Evolutionary conservation across 2,113 vertebrate genomes (phyloP), one percentile per base, ranked within the genome.

Genomic region (Nematolebias whitei): DNA sequence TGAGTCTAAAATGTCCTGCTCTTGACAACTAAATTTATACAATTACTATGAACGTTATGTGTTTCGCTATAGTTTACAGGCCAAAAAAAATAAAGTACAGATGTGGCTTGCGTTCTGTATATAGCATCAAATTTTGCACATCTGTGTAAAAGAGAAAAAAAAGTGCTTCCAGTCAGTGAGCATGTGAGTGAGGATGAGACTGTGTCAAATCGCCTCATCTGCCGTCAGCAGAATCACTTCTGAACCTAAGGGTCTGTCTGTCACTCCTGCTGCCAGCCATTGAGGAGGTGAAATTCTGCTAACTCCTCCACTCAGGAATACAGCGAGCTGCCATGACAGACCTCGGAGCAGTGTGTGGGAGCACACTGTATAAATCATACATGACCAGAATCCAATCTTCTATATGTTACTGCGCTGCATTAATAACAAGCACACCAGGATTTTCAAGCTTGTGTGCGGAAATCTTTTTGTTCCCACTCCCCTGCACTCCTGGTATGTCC

Each of bases 121-220:
- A 23, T 20, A 22, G 19, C 26, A 41, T 52, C 19, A 55, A 48
- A 45, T 44, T 26, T 35, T 54, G 54, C 49, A 58, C 61, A 69
- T 72, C 35, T 77, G 71, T 35, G 54, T 20, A 13, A 54, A 57
- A 48, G 22, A 8, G 9, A 35, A 35, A 41, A 78, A 70, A 53
- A 63, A 18, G 45, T 67, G 57, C 69, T 74, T 84, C 35, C 53
- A 52, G 71, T 69, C 69, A 63, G 44, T 11, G 23, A 59, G 68
- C 51, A 67, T 49, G 48, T 78, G 64, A 38, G 43, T 29, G 16
- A 68, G 55, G 32, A 71, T 80, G 72, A 79, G 59, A 70, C 74
- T 74, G 78, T 80, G 81, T 82, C 83, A 87, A 85, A 87, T 80
- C 48, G 44, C 64, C 82, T 80, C 80, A 85, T 89, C 84, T 80